Percentiles rank a stretch among this genome's conserved stretches.
Evolutionary conservation across 2,113 vertebrate species (phyloP).

Genomic region (Heloderma charlesbogerti): DNA sequence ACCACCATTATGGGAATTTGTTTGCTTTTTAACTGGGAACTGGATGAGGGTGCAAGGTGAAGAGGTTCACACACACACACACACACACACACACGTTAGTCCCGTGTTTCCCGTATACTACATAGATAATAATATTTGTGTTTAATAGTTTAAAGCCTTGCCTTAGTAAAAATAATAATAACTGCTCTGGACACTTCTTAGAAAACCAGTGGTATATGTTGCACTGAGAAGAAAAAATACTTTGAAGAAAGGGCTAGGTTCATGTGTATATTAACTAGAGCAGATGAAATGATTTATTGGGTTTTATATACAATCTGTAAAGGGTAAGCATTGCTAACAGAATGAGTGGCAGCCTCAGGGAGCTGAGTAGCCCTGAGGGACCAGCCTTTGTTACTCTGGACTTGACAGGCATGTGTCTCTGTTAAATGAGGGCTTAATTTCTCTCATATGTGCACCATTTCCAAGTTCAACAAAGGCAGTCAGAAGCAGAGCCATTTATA

Average conservation of each 20-base stretch:
- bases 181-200: conserved; percentile 38
- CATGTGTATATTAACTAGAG: conserved; percentile 76
- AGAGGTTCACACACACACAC: neutral
- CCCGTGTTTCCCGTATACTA: conserved; percentile 47
- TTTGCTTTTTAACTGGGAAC: neutral
- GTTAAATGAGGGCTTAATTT: conserved; percentile 93
- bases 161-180: conserved; percentile 44
- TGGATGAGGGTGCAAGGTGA: neutral
- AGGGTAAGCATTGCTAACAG: conserved; percentile 85
- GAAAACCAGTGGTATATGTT: conserved; percentile 62
- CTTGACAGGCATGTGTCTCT: conserved; percentile 96
- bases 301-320: conserved; percentile 83
- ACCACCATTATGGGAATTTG: neutral
- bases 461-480: conserved; percentile 84
- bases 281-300: conserved; percentile 87
- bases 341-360: conserved; percentile 84
- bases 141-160: conserved; percentile 54
- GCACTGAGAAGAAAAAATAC: conserved; percentile 66
- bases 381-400: conserved; percentile 87
- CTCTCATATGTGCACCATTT: conserved; percentile 96
- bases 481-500: conserved; percentile 80
- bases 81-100: neutral
- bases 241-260: conserved; percentile 69
- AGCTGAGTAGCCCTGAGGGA: conserved; percentile 83
- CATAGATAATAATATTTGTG: conserved; percentile 26